Conservation (phyloP, 2,113 vertebrate species). For the Martes martes region DNA sequence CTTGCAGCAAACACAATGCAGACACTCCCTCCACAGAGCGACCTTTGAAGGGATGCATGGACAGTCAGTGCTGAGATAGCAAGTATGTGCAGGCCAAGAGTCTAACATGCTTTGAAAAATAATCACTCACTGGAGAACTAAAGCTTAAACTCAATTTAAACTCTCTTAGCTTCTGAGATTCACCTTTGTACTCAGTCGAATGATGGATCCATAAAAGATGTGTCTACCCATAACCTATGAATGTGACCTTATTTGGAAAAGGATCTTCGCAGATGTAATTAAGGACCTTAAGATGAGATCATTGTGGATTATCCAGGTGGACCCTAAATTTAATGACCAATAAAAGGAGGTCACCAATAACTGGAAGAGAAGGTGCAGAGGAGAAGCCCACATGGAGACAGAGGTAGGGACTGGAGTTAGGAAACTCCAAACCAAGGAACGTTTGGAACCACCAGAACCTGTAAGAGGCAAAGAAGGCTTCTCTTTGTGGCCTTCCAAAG, state of each 20-base stretch:
- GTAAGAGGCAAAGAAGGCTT: background rate
- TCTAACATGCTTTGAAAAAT: background rate
- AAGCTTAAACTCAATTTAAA: background rate
- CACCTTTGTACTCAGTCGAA: background rate
- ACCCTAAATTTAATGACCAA: background rate
- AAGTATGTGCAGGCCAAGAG: background rate
- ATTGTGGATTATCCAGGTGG: background rate
- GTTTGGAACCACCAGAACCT: background rate
- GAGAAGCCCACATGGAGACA: background rate
- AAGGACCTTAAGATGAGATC: background rate
- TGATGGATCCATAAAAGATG: background rate
- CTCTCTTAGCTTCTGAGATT: background rate
- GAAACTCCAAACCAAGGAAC: background rate
- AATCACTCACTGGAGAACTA: background rate
- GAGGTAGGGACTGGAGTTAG: background rate
- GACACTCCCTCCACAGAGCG: background rate
- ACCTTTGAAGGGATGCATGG: background rate
- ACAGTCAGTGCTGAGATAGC: background rate
- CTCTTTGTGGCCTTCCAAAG: background rate
- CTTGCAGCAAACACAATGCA: background rate
- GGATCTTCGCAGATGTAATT: background rate
- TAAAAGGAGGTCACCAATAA: background rate
- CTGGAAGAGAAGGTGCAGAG: background rate
- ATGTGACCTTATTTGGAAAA: background rate
- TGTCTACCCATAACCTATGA: background rate